Percentiles rank a stretch among this genome's conserved stretches.
Evolutionary conservation across 1,140 invertebrate genomes (phyloP).

Genomic region (Acromyrmex charruanus): DNA sequence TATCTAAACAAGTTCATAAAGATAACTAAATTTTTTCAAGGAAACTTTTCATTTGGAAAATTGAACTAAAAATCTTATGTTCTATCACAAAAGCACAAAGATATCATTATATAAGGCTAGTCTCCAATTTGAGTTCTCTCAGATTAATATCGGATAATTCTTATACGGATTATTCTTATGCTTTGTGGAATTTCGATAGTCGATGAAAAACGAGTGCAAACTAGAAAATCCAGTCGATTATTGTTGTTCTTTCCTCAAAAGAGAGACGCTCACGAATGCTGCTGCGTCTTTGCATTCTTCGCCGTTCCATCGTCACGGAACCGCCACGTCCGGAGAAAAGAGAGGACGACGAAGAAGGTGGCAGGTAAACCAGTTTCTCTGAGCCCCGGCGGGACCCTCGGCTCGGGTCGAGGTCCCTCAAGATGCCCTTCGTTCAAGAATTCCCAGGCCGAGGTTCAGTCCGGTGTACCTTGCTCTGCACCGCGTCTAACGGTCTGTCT

Average conservation of each 20-base stretch:
- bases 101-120: neutral
- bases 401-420: conserved; percentile 56
- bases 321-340: conserved; percentile 57
- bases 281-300: conserved; percentile 62
- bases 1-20: neutral
- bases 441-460: conserved; percentile 68
- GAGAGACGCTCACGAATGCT: neutral
- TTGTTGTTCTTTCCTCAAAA: conserved; percentile 30
- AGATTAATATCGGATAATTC: conserved; percentile 4
- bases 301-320: conserved; percentile 49
- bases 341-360: conserved; percentile 68
- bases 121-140: neutral
- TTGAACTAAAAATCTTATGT: neutral
- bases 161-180: neutral
- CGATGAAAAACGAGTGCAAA: conserved; percentile 42
- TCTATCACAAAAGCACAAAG: neutral
- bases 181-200: conserved; percentile 32
- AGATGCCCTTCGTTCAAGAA: conserved; percentile 66
- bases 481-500: conserved; percentile 71
- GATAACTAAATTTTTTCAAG: neutral
- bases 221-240: conserved; percentile 44
- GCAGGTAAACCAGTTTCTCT: conserved; percentile 75
- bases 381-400: conserved; percentile 49
- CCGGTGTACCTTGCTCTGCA: conserved; percentile 55
- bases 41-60: neutral